phyloP scores from a whole-genome alignment of 2,797 vertebrate genomes.

The Garrulus glandarius region DNA sequence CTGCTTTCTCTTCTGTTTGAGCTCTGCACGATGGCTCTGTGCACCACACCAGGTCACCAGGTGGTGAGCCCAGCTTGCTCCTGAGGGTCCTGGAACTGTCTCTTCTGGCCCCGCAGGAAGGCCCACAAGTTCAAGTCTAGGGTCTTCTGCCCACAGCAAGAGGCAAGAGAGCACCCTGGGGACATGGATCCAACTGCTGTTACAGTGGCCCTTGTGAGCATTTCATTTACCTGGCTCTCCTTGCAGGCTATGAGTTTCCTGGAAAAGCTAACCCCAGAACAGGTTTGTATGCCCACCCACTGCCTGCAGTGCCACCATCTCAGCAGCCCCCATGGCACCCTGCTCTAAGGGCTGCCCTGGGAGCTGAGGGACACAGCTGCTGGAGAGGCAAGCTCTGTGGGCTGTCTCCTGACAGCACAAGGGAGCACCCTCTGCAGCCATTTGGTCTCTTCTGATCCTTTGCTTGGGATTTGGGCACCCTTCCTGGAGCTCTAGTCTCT shows the following conservation, averaged over 20 bases:
- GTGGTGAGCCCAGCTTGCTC: background rate
- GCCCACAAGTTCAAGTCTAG: background rate
- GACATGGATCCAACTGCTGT: background rate
- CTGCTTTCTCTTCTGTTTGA: background rate
- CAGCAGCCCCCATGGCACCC: fast-evolving
- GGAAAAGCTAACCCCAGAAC: background rate
- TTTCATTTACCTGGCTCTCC: background rate
- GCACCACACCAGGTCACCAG: background rate
- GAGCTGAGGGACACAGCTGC: fast-evolving
- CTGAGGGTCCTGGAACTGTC: fast-evolving
- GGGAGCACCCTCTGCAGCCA: fast-evolving
- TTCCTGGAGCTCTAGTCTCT: background rate
- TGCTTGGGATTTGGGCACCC: fast-evolving
- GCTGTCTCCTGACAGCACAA: fast-evolving
- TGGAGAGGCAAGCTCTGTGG: background rate
- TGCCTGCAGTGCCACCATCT: background rate
- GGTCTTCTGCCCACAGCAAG: background rate
- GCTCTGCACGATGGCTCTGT: fast-evolving
- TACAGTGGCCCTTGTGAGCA: background rate
- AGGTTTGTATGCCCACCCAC: fast-evolving
- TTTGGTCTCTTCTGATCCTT: background rate
- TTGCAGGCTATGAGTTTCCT: background rate
- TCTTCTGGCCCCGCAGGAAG: background rate
- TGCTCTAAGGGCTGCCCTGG: background rate
- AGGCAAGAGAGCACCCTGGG: background rate